Evolutionary conservation across 2,797 vertebrate species (phyloP), one percentile per base, ranked within the genome.

Genomic region (Sylvilagus floridanus): DNA sequence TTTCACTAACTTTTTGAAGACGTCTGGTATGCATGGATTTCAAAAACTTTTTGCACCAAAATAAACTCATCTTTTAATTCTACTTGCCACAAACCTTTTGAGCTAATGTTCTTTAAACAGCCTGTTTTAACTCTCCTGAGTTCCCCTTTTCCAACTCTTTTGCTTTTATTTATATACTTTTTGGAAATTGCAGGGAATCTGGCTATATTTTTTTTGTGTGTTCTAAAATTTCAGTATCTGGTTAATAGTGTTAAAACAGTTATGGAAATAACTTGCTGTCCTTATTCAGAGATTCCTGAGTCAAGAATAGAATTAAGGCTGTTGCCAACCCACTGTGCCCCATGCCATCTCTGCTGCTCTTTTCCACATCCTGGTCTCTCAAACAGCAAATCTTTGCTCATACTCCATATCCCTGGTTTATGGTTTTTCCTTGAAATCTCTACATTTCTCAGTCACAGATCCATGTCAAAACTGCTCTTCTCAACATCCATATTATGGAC

Each of bases 141-240:
- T 90, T 94, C 26, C 37, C 73, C 66, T 84, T 94, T 90, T 32
- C 54, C n/a, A 68, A 32, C n/a, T 88, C 65, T 82, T 35, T 77
- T 50, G 89, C 54, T 78, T 79, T 85, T 85, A 66, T 89, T 84
- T 91, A 54, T 52, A 32, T 68, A 24, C 72, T 54, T 93, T 79
- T 77, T 37, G 75, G 32, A 89, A 92, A 52, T 63, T 76, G 7
- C 75, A 81, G 37, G 22, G 42, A 84, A 83, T 88, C 68, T 90
- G 63, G 32, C 35, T 65, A 47, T 47, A 28, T 26, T 78, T 35
- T 37, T 84, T 73, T n/a, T n/a, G n/a, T 71, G 52, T 57, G 47
- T 84, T 85, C 93, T 91, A 63, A 85, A 50, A 82, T 93, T 89
- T 91, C 81, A 84, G 28, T 42, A n/a, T 87, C 77, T 94, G n/a